phyloP scores from a whole-genome alignment of 1,140 invertebrate species.

The Centruroides vittatus region DNA sequence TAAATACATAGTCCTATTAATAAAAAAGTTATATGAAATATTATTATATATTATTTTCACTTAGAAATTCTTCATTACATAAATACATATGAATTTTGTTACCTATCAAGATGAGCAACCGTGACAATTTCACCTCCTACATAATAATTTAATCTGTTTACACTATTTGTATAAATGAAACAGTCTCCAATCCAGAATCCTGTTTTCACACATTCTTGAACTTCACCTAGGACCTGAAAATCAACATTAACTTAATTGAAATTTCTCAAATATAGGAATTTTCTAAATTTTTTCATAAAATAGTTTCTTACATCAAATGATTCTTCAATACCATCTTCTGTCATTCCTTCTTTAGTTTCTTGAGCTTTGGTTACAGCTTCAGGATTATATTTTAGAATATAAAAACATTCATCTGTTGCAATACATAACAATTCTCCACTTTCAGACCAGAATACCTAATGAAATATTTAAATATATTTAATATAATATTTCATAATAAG shows the following conservation, averaged over 20 bases:
- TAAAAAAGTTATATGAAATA: no score
- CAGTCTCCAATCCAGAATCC: slow-evolving; percentile 98
- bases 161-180: slow-evolving; percentile 97
- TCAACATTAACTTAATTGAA: no score
- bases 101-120: slow-evolving; percentile 87
- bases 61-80: no score
- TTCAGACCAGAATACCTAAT: slow-evolving; percentile 86
- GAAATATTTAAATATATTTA: slow-evolving; percentile 4
- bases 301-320: slow-evolving; percentile 72
- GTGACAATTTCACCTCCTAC: slow-evolving; percentile 98
- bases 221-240: slow-evolving; percentile 61
- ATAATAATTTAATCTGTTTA: slow-evolving; percentile 97
- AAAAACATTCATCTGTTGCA: slow-evolving; percentile 92
- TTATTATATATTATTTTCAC: no score
- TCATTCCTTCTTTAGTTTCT: slow-evolving; percentile 54
- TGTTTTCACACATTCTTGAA: slow-evolving; percentile 86
- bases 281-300: slow-evolving; percentile 5
- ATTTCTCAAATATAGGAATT: no score
- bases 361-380: slow-evolving; percentile 51
- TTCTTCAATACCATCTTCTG: slow-evolving; percentile 91
- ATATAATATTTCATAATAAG: not conserved
- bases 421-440: slow-evolving; percentile 86
- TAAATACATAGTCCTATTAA: slow-evolving; percentile 55
- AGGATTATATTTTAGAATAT: slow-evolving; percentile 74
- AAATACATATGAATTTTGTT: slow-evolving; percentile 1